phyloP scores from a whole-genome alignment of 2,797 vertebrate species.

The Spinibarbus caldwelli region DNA sequence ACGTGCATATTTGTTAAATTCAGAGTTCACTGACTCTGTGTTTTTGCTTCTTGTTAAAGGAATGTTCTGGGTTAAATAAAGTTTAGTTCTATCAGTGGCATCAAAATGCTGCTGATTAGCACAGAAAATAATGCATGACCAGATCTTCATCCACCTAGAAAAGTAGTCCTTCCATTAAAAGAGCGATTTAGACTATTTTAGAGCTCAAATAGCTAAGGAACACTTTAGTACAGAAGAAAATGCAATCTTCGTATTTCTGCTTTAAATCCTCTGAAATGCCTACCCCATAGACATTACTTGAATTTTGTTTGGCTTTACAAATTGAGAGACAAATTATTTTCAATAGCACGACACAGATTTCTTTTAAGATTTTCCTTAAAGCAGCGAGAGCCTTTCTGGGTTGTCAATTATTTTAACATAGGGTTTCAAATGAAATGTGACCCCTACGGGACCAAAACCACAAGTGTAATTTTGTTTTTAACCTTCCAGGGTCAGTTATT shows the following conservation, averaged over 20 bases:
- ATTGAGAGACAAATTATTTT: constrained; percentile 9
- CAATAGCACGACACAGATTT: not conserved
- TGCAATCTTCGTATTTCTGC: not conserved
- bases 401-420: constrained; percentile 8
- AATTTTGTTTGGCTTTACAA: not conserved
- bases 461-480: constrained; percentile 27
- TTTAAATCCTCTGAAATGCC: not conserved
- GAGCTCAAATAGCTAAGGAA: not conserved
- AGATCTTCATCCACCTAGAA: not conserved
- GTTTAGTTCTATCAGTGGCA: not conserved
- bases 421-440: constrained; percentile 6
- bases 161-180: not conserved
- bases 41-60: not conserved
- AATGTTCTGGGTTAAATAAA: not conserved
- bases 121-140: not conserved
- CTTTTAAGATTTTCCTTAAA: not conserved
- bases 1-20: not conserved
- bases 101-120: not conserved
- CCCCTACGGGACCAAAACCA: constrained; percentile 2
- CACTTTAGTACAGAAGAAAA: not conserved
- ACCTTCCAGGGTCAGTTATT: constrained; percentile 15
- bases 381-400: not conserved
- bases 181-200: not conserved
- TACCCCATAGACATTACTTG: not conserved
- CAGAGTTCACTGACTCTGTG: not conserved